Conservation (phyloP, 2,888 invertebrate genomes). For the Megalurothrips usitatus region DNA sequence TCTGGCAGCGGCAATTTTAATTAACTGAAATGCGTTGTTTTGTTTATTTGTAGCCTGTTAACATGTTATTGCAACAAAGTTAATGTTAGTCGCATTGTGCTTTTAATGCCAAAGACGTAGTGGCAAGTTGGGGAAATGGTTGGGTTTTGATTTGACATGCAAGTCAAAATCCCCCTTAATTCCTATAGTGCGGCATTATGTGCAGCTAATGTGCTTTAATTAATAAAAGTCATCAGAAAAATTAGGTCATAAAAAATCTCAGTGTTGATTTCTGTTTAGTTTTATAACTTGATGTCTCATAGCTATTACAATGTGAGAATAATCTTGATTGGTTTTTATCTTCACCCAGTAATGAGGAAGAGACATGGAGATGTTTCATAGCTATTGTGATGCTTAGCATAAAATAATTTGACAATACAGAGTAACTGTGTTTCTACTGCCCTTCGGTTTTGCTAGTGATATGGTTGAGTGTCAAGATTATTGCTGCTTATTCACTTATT, state of each 20-base stretch:
- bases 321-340: neutral
- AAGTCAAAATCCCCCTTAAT: neutral
- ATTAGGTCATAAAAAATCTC: neutral
- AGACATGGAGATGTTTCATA: neutral
- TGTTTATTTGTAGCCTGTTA: neutral
- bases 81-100: neutral
- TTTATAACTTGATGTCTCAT: neutral
- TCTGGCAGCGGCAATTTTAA: neutral
- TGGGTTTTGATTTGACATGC: neutral
- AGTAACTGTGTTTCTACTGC: neutral
- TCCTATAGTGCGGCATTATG: neutral
- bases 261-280: neutral
- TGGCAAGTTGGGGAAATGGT: neutral
- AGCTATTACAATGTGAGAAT: neutral
- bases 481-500: too few species aligned
- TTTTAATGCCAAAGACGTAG: conserved; percentile 17
- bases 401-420: neutral
- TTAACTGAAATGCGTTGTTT: neutral
- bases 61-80: neutral
- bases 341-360: neutral
- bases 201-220: neutral
- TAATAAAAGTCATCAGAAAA: neutral
- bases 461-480: too few species aligned
- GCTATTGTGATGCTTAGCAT: neutral
- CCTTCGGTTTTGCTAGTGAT: too few species aligned